These are phyloP conservation scores for Doris montereyensis DNA, from an alignment of 2,888 invertebrate genomes.

Conservation along the genomic window DNA sequence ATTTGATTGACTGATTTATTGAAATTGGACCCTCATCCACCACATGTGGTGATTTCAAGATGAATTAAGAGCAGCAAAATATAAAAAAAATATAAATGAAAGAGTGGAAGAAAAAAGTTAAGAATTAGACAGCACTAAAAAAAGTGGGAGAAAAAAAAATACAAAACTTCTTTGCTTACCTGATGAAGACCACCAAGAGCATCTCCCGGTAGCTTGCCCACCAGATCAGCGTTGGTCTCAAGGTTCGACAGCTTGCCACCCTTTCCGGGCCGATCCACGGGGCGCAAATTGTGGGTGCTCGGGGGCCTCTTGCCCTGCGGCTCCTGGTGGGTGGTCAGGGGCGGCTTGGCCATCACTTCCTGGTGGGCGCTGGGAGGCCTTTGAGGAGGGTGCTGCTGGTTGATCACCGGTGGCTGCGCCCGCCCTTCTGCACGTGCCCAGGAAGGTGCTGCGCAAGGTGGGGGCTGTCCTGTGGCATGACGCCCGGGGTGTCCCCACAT, in stretches of 20 bases:
- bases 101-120: no score
- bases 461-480: not conserved
- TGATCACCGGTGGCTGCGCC: constrained; percentile 32
- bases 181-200: constrained; percentile 31
- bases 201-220: no score
- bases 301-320: constrained; percentile 42
- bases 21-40: no score
- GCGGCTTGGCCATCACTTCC: constrained; percentile 35
- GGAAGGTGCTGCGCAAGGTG: constrained; percentile 22
- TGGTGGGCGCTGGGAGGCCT: constrained; percentile 35
- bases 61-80: no score
- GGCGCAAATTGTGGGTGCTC: constrained; percentile 46
- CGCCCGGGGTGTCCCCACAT: constrained; percentile 3
- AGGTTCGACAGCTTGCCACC: constrained; percentile 29
- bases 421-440: constrained; percentile 17
- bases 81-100: no score
- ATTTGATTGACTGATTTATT: no score
- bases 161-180: constrained; percentile 10
- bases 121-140: no score
- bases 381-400: constrained; percentile 34
- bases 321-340: constrained; percentile 11
- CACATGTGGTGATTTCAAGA: no score
- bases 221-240: no score
- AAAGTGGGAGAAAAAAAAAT: no score
- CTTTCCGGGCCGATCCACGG: constrained; percentile 15